Base-by-base conservation (phyloP, 2,797 vertebrate species). In the Sphenopsis melanotis region DNA sequence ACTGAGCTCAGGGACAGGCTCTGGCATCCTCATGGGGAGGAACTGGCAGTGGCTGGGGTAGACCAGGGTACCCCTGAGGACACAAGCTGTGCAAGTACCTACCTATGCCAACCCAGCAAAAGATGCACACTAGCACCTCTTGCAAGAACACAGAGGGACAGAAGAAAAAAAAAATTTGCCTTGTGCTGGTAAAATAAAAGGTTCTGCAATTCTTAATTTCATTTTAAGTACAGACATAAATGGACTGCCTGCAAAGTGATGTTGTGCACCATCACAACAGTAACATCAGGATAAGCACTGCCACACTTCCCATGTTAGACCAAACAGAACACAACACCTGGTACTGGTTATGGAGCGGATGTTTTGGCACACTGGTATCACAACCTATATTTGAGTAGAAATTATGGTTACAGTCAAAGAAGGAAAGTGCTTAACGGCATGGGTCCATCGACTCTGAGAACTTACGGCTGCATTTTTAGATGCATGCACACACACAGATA, bases 281-380 rank as follows among this genome's bases (percentile, higher is more conserved):
- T 23, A 29, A 36, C 14, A 27, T 46, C 10, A 61, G 24, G 24
- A 19, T 49, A 68, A 49, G 50, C 7, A 8, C 9, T 29, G 37
- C 47, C 59, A 85, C 32, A 49, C 13, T 30, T 12, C 6, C 11
- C 17, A 10, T 1, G 1, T 69, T 41, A 64, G 49, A 68, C 12
- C 2, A 0, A 79, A 76, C 22, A 65, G 42, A 23, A 80, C 37
- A 56, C 0, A 0, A 27, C 30, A 59, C 3, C 44, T 57, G 15
- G 16, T 66, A 47, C 11, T 23, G 41, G 15, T 21, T 55, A 39
- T 1, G 11, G 59, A 83, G 49, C 14, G 59, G 27, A 50, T 18
- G 19, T 22, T 71, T 37, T 55, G 32, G 23, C 16, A n/a, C 37
- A 39, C 0, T 70, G 57, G 36, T 44, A 80, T 12, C 44, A 34